Conservation (phyloP, 2,888 invertebrate genomes). For the Netelia fuscicornis region DNA sequence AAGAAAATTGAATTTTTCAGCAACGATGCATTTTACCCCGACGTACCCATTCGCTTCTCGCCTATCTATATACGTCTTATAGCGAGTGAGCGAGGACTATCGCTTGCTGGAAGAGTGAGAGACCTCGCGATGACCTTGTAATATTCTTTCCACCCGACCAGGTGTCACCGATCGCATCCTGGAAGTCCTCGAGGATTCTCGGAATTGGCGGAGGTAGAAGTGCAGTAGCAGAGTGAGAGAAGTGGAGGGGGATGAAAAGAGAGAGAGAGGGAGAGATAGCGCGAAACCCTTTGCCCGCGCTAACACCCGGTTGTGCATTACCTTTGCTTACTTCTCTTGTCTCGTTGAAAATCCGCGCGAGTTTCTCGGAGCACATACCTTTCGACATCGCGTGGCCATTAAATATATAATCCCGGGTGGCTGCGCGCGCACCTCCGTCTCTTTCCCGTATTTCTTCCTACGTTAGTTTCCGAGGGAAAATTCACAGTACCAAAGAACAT, state of each 20-base stretch:
- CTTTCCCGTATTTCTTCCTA: conserved; percentile 12
- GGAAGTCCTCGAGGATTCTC: conserved; percentile 59
- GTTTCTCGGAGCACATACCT: conserved; percentile 26
- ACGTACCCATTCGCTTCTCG: background rate
- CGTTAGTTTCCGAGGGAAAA: background rate
- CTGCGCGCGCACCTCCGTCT: background rate
- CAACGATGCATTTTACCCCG: conserved; percentile 17
- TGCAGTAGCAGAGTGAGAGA: conserved; percentile 40
- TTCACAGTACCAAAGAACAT: conserved; percentile 26
- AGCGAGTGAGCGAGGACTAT: background rate
- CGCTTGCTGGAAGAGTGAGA: conserved; percentile 51
- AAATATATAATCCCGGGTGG: conserved; percentile 23
- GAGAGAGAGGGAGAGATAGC: conserved; percentile 35
- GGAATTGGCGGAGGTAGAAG: conserved; percentile 50
- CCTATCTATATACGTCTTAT: background rate
- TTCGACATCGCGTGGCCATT: conserved; percentile 57
- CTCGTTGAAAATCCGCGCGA: conserved; percentile 50
- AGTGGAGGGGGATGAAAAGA: conserved; percentile 61
- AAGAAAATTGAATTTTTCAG: background rate
- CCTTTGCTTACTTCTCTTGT: conserved; percentile 37
- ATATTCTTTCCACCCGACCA: conserved; percentile 67
- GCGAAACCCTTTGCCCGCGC: conserved; percentile 28
- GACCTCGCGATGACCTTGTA: conserved; percentile 71
- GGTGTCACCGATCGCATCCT: conserved; percentile 69
- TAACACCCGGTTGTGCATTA: conserved; percentile 36